A percentile compares a stretch with the other conserved stretches of the same genome.
These are phyloP conservation scores for Schizaphis graminum DNA, from an alignment of 2,888 invertebrate genomes.

Conservation along the genomic window DNA sequence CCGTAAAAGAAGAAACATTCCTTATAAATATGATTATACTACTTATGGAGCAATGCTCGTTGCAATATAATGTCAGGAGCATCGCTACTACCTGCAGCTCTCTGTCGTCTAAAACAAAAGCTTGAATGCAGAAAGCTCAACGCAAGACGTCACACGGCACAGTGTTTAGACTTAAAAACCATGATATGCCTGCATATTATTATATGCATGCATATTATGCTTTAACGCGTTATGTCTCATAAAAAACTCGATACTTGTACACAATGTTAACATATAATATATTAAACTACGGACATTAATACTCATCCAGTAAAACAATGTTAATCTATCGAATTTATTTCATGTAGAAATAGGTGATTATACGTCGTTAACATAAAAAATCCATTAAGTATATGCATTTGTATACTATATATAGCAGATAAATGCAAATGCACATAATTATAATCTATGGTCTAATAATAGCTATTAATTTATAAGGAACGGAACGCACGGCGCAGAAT, in stretches of 20 bases:
- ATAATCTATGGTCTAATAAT: neutral
- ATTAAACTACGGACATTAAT: too few relatives aligned
- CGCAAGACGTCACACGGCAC: neutral
- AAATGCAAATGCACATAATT: neutral
- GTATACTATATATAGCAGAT: neutral
- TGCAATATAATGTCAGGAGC: neutral
- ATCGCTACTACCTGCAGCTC: neutral
- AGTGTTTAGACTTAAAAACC: neutral
- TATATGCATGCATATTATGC: neutral
- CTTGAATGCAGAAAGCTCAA: neutral
- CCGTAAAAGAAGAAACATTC: neutral
- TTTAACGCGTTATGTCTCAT: neutral
- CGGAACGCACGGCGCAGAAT: neutral
- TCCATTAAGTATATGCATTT: neutral
- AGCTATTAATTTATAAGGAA: neutral
- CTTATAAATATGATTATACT: neutral
- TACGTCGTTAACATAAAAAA: neutral
- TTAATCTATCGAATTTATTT: neutral
- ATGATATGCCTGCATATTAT: neutral
- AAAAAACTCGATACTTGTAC: neutral
- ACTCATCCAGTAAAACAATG: neutral
- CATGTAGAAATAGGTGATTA: neutral
- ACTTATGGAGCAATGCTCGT: neutral
- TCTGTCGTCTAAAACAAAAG: neutral
- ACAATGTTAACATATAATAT: neutral